These are phyloP conservation scores for Larimichthys polyactis DNA, from an alignment of 2,113 vertebrate genomes.

Conservation along the genomic window DNA sequence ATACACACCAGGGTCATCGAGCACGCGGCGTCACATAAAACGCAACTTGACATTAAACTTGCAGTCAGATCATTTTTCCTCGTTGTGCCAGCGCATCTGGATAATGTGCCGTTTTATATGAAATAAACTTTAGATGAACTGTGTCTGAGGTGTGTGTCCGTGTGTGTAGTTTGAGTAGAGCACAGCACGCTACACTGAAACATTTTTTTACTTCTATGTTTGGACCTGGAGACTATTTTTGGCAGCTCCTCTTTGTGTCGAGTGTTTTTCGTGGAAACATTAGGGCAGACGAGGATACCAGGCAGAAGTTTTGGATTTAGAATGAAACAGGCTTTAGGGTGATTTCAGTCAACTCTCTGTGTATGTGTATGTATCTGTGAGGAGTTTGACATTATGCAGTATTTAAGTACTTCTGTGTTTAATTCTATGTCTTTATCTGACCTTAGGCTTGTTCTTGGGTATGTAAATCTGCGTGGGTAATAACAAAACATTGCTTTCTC, in stretches of 20 bases:
- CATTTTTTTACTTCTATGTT: slow-evolving; percentile 47
- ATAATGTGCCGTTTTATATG: slow-evolving; percentile 24
- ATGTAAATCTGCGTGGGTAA: background rate
- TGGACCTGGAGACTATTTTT: slow-evolving; percentile 26
- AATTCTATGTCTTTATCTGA: background rate
- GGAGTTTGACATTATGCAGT: background rate
- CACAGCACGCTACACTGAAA: background rate
- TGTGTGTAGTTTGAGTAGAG: slow-evolving; percentile 18
- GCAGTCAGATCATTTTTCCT: background rate
- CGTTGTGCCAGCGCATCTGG: background rate
- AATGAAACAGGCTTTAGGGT: slow-evolving; percentile 23
- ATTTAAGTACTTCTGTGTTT: background rate
- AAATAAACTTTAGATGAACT: slow-evolving; percentile 44
- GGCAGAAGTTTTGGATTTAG: background rate
- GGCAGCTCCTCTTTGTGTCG: background rate
- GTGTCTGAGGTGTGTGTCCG: slow-evolving; percentile 3
- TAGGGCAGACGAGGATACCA: slow-evolving; percentile 22
- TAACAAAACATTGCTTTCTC: background rate
- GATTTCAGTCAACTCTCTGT: background rate
- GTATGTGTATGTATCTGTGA: background rate
- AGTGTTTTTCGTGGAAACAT: slow-evolving; percentile 19
- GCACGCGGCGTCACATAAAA: background rate
- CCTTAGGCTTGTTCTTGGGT: background rate
- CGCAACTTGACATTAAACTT: background rate
- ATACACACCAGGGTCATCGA: background rate